Percentiles rank a stretch among this genome's conserved stretches.
phyloP scores from a whole-genome alignment of 2,888 invertebrate genomes.

The Liopterus haemorrhoidalis region DNA sequence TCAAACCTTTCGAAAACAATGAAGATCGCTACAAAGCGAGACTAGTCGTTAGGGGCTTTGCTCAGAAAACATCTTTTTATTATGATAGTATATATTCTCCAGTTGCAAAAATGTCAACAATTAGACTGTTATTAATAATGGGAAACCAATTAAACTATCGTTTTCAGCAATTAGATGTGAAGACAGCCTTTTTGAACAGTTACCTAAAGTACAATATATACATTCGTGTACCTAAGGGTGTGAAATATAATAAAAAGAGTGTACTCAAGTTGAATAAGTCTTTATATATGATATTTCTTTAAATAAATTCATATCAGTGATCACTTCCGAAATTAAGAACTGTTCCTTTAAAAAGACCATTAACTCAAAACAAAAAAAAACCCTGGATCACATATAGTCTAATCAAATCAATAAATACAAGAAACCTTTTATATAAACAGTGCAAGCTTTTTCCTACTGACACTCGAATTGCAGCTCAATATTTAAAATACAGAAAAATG shows the following conservation, averaged over 20 bases:
- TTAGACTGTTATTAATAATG: slow-evolving; percentile 30
- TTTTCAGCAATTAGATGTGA: slow-evolving; percentile 29
- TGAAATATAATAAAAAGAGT: slow-evolving; percentile 11
- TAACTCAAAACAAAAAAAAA: too few species aligned
- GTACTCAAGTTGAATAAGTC: too few species aligned
- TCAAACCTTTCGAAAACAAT: slow-evolving; percentile 33
- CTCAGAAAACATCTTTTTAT: slow-evolving; percentile 31
- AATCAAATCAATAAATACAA: too few species aligned
- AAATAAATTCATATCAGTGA: too few species aligned
- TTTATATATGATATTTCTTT: too few species aligned
- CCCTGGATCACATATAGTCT: too few species aligned
- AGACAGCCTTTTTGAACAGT: slow-evolving; percentile 30
- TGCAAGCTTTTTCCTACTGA: too few species aligned
- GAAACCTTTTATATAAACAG: too few species aligned
- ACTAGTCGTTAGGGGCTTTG: slow-evolving; percentile 36
- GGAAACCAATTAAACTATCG: slow-evolving; percentile 31
- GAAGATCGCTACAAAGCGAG: slow-evolving; percentile 33
- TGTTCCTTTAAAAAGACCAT: too few species aligned
- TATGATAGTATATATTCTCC: slow-evolving; percentile 36
- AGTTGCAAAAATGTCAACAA: slow-evolving; percentile 33
- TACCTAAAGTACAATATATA: slow-evolving; percentile 23
- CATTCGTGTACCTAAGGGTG: slow-evolving; percentile 22
- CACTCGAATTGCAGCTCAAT: too few species aligned
- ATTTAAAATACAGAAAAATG: too few species aligned
- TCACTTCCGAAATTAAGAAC: too few species aligned